Percentiles rank a stretch among this genome's conserved stretches.
Evolutionary conservation across 2,888 invertebrate species (phyloP).

Genomic region (Trissonchulus latispiculum): DNA sequence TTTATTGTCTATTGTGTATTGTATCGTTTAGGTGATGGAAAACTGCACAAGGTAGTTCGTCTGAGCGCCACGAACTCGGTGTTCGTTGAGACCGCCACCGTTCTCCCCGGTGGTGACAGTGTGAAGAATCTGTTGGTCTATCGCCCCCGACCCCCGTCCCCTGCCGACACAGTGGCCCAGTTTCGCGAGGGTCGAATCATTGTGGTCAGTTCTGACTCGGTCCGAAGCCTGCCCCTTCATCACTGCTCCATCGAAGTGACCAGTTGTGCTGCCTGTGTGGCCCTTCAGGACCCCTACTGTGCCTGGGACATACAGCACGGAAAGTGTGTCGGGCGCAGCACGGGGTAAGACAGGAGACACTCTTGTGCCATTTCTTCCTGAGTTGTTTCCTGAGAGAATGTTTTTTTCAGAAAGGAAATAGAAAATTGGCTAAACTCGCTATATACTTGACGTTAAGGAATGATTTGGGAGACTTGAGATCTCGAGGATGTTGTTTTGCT

Average conservation of each 20-base stretch:
- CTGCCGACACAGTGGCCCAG: slow-evolving; percentile 51
- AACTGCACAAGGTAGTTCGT: slow-evolving; percentile 34
- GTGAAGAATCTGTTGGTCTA: slow-evolving; percentile 39
- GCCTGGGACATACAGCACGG: slow-evolving; percentile 66
- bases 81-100: slow-evolving; percentile 50
- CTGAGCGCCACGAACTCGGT: slow-evolving; percentile 18
- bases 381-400: neutral
- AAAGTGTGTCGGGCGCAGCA: slow-evolving; percentile 19
- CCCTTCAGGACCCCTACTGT: slow-evolving; percentile 90
- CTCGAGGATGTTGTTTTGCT: too few relatives aligned
- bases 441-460: too few relatives aligned
- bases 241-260: slow-evolving; percentile 56
- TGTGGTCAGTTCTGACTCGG: slow-evolving; percentile 74
- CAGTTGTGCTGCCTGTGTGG: slow-evolving; percentile 66
- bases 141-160: slow-evolving; percentile 39
- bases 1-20: too few relatives aligned
- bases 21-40: slow-evolving; percentile 36
- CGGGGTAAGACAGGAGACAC: slow-evolving; percentile 12
- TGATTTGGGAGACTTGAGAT: too few relatives aligned
- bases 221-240: slow-evolving; percentile 73
- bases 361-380: neutral
- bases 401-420: neutral
- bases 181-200: slow-evolving; percentile 55
- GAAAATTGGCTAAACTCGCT: neutral
- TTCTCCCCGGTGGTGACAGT: slow-evolving; percentile 70